Evolutionary conservation across 2,797 vertebrate species (phyloP).

Genomic region (Merluccius polli): DNA sequence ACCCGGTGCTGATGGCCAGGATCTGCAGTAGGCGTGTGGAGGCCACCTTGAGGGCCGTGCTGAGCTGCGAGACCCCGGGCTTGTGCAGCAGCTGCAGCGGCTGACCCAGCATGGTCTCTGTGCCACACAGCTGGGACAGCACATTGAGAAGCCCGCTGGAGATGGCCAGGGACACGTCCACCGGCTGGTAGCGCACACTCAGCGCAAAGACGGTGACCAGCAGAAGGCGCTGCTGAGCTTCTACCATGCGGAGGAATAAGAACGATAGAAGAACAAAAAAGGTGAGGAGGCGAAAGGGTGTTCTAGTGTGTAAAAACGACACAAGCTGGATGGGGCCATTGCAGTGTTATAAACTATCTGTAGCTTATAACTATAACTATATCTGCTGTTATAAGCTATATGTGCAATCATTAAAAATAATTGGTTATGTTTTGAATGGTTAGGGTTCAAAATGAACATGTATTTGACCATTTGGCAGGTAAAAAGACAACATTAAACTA

Average conservation of each 20-base stretch:
- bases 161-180: constrained; percentile 94
- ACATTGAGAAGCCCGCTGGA: constrained; percentile 93
- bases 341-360: no score
- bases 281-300: background rate
- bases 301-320: background rate
- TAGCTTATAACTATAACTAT: no score
- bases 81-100: constrained; percentile 91
- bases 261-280: background rate
- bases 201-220: constrained; percentile 96
- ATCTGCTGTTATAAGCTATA: no score
- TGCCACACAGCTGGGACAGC: constrained; percentile 92
- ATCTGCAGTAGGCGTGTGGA: constrained; percentile 96
- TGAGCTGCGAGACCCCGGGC: constrained; percentile 90
- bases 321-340: background rate
- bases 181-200: constrained; percentile 95
- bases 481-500: no score
- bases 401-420: background rate
- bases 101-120: constrained; percentile 93
- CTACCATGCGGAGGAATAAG: constrained; percentile 48
- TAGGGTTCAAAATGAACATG: no score
- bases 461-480: no score
- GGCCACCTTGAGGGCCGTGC: constrained; percentile 94
- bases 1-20: constrained; percentile 97
- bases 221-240: constrained; percentile 95
- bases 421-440: background rate